Evolutionary conservation across 2,888 invertebrate genomes (phyloP), one percentile per base, ranked within the genome.

Genomic region (Drosophila villosipedis): DNA sequence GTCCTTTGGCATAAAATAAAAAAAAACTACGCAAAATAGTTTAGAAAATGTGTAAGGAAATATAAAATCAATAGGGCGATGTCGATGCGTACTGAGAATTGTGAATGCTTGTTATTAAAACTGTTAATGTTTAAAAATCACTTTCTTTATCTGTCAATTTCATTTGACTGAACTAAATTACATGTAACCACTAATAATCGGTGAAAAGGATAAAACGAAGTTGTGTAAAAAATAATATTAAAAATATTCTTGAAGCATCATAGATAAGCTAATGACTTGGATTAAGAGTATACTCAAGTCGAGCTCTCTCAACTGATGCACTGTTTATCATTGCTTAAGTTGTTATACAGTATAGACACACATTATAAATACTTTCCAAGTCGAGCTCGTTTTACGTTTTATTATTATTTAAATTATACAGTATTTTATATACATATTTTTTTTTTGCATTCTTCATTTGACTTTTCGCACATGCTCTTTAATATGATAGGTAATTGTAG

Each of bases 401-500:
- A 37, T 37, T 37, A 37, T 35, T 14, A 14, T 37, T 16, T 19
- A 37, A 37, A 16, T 37, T 16, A 16, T 16, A 2, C 3, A 37
- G 16, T 16, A 6, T 16, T 37, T 37, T 16, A 9, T 10, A 19
- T 10, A n/a, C 0, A n/a, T 41, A n/a, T 35, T 14, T 35, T 14
- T 47, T 22, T 47, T 22, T 7, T 19, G 9, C 19, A 31, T 19
- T 37, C 19, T 19, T 22, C 16, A 47, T 22, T 35, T 3, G 30
- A 37, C 16, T 12, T 31, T n/a, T 19, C 28, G 22, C 19, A 60
- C 14, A 19, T 28, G 28, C 28, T 28, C 28, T 28, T 28, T 28
- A 1, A 28, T 28, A 28, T 28, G 28, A 28, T 19, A 33, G 19
- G 31, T 31, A 71, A 72, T 70, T 43, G 49, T 52, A 6, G 30